Base-by-base conservation (phyloP, 1,140 invertebrate species). In the Aphelinus atriplicis region DNA sequence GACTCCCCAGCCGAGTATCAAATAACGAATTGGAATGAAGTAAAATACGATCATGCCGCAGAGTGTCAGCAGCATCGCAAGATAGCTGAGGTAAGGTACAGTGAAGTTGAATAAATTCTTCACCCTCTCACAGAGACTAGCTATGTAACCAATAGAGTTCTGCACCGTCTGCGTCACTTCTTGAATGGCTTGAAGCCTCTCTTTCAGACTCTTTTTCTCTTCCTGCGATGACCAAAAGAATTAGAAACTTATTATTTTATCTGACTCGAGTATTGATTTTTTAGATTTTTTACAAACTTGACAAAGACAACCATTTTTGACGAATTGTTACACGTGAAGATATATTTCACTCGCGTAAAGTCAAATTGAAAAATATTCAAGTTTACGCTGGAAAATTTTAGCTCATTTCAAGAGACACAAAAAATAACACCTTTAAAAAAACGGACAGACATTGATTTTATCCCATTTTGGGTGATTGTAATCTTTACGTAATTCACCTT, bases 91-190 rank as follows among this genome's bases (percentile, higher is more conserved):
- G 90, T 98, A 99, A 66, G 98, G 97, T 76, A 99, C 95, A 51
- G 96, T 97, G 88, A 99, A 99, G 85, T 98, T 98, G 89, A 99
- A 97, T 71, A 97, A 94, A 87, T 98, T 98, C 90, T 97, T 97
- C 63, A 97, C 92, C 84, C 93, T 93, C 89, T 99, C 97, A 69
- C 95, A 94, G 53, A 98, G 87, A 6, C 96, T 96, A 7, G 97
- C 97, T 79, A 98, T 92, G 80, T 94, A 95, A 51, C 97, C 97
- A 66, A 99, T 95, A 1, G 94, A 93, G 82, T 97, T 97, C 87
- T 99, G 97, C 1, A 99, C 96, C 53, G 93, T 94, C 88, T 96
- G 93, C 46, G 95, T 97, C 45, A 98, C 96, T 88, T 99, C 97
- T 87, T 98, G 97, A 76, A 98, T 96, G 2, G 96, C 94, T 87